phyloP scores from a whole-genome alignment of 2,797 vertebrate genomes.

The Leuciscus waleckii region DNA sequence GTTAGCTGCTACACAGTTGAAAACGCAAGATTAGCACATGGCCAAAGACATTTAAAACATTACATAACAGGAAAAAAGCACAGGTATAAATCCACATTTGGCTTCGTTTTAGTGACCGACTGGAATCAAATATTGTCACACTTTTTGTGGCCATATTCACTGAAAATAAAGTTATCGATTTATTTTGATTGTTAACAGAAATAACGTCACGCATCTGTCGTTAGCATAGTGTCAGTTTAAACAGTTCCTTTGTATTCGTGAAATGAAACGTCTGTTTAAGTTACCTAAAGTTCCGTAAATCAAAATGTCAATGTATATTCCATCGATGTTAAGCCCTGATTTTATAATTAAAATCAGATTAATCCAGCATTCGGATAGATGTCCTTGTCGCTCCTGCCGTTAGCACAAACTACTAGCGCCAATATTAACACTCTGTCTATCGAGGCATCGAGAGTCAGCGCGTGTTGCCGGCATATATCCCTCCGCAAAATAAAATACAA shows the following conservation, averaged over 20 bases:
- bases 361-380: neutral
- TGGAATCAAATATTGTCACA: neutral
- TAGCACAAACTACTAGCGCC: neutral
- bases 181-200: neutral
- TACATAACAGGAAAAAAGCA: neutral
- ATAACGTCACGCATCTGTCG: no score
- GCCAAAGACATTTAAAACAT: neutral
- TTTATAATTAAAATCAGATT: neutral
- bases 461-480: constrained; percentile 34
- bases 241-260: neutral
- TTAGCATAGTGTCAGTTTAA: neutral
- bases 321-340: neutral
- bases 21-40: constrained; percentile 8
- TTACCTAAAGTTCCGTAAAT: constrained; percentile 41
- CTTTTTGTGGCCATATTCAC: neutral
- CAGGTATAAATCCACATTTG: neutral
- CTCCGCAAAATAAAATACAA: constrained; percentile 48
- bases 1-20: neutral
- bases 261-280: neutral
- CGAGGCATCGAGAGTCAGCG: neutral
- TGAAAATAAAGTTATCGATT: neutral
- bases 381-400: neutral
- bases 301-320: constrained; percentile 29
- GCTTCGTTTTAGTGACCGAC: neutral
- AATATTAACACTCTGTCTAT: neutral